Evolutionary conservation across 2,888 invertebrate genomes (phyloP).

Genomic region (Agrochola circellaris): DNA sequence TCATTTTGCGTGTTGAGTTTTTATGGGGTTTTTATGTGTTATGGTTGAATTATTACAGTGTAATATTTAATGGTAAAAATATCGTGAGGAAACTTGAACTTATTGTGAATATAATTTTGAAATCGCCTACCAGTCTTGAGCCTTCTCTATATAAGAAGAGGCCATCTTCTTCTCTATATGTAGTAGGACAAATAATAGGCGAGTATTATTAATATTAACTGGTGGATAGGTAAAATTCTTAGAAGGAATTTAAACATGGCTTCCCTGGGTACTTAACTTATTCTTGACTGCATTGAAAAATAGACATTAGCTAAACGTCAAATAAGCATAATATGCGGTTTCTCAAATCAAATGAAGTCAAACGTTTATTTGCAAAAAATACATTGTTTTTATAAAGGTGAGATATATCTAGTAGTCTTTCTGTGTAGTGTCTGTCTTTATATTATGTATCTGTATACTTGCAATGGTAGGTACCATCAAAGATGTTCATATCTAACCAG

Average conservation of each 20-base stretch:
- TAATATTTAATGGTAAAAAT: neutral
- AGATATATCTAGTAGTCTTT: too few species aligned
- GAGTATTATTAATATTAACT: neutral
- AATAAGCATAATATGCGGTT: neutral
- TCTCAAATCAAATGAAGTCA: too few species aligned
- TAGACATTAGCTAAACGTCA: neutral
- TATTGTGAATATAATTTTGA: too few species aligned
- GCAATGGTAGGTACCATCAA: too few species aligned
- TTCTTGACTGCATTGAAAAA: neutral
- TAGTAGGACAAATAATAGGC: too few species aligned
- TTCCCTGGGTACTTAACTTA: neutral
- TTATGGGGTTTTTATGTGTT: conserved; percentile 25
- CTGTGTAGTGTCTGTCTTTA: too few species aligned
- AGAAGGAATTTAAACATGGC: neutral
- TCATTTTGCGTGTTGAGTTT: conserved; percentile 58
- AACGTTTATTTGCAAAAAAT: too few species aligned
- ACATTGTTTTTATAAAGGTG: too few species aligned
- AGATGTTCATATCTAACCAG: too few species aligned
- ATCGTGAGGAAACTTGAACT: neutral
- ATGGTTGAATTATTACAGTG: conserved; percentile 1
- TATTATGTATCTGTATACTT: neutral
- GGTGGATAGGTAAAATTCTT: neutral
- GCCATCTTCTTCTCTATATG: too few species aligned
- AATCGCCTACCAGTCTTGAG: too few species aligned
- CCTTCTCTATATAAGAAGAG: too few species aligned